Evolutionary conservation across 2,888 invertebrate species (phyloP).

Genomic region (Sinelater perroti): DNA sequence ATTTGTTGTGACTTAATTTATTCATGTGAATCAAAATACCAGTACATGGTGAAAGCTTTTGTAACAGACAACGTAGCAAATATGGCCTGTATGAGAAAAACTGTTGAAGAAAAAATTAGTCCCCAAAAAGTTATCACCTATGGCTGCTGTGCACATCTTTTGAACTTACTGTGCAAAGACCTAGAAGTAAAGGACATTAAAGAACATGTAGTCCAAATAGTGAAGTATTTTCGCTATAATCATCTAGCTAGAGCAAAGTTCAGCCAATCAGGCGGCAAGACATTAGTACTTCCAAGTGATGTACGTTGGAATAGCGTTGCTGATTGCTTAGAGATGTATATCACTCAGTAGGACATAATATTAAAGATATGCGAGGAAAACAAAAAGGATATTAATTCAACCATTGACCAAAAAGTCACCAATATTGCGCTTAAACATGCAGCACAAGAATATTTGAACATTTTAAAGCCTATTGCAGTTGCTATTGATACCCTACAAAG

Average conservation of each 20-base stretch:
- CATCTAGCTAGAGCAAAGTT: conserved; percentile 29
- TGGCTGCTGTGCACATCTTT: conserved; percentile 30
- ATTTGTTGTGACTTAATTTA: conserved; percentile 18
- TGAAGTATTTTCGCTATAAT: conserved; percentile 34
- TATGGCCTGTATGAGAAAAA: conserved; percentile 29
- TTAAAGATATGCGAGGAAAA: conserved; percentile 21
- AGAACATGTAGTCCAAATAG: conserved; percentile 26
- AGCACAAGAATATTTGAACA: conserved; percentile 12
- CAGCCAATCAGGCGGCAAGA: conserved; percentile 33
- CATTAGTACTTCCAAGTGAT: conserved; percentile 30
- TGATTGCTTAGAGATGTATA: conserved; percentile 20
- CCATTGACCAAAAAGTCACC: conserved; percentile 2
- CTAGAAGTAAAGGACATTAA: conserved; percentile 27
- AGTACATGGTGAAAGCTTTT: conserved; percentile 25
- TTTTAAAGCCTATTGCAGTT: conserved; percentile 18
- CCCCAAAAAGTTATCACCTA: conserved; percentile 29
- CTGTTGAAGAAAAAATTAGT: too few relatives aligned
- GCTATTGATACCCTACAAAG: conserved; percentile 10
- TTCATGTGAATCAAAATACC: conserved; percentile 19
- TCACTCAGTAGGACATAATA: conserved; percentile 7
- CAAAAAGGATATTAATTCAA: neutral
- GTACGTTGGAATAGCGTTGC: conserved; percentile 35
- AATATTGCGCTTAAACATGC: neutral
- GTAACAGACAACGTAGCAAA: conserved; percentile 32
- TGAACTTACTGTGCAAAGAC: conserved; percentile 35